These are phyloP conservation scores for Drosophila nannoptera DNA, from an alignment of 1,140 invertebrate species.

Conservation along the genomic window DNA sequence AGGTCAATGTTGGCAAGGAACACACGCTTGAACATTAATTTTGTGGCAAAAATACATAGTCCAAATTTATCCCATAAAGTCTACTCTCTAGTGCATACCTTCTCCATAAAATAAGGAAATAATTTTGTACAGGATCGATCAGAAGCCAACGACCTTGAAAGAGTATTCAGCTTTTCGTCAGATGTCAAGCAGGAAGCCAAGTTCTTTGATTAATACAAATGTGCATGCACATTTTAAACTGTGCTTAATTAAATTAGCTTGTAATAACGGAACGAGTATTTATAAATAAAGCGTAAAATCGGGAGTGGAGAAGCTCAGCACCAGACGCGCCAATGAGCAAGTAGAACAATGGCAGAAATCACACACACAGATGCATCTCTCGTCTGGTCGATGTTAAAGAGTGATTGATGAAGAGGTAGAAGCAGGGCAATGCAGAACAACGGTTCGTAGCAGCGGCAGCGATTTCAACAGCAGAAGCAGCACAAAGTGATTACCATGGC, in stretches of 20 bases:
- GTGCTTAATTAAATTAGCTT: slow-evolving; percentile 67
- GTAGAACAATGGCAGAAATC: slow-evolving; percentile 57
- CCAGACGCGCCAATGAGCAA: slow-evolving; percentile 34
- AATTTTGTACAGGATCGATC: neutral
- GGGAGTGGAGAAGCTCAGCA: slow-evolving; percentile 50
- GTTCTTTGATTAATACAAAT: slow-evolving; percentile 29
- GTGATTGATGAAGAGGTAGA: slow-evolving; percentile 26
- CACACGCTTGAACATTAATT: neutral
- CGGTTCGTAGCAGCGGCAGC: slow-evolving; percentile 22
- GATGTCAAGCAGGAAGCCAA: slow-evolving; percentile 29
- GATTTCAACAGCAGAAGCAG: neutral
- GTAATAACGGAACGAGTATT: slow-evolving; percentile 25
- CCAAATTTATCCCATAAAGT: neutral
- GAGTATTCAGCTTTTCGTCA: slow-evolving; percentile 4
- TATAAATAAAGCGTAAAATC: slow-evolving; percentile 51
- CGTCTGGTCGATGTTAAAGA: neutral
- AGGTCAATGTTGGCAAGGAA: slow-evolving; percentile 45
- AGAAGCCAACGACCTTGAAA: slow-evolving; percentile 32
- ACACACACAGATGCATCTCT: slow-evolving; percentile 2
- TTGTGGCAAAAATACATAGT: neutral
- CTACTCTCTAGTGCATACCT: no score
- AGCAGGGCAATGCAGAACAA: slow-evolving; percentile 1
- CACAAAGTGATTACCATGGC: slow-evolving; percentile 36
- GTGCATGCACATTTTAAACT: slow-evolving; percentile 25
- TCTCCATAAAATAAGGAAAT: no score